phyloP scores from a whole-genome alignment of 2,113 vertebrate species.

The Hippolais icterina region DNA sequence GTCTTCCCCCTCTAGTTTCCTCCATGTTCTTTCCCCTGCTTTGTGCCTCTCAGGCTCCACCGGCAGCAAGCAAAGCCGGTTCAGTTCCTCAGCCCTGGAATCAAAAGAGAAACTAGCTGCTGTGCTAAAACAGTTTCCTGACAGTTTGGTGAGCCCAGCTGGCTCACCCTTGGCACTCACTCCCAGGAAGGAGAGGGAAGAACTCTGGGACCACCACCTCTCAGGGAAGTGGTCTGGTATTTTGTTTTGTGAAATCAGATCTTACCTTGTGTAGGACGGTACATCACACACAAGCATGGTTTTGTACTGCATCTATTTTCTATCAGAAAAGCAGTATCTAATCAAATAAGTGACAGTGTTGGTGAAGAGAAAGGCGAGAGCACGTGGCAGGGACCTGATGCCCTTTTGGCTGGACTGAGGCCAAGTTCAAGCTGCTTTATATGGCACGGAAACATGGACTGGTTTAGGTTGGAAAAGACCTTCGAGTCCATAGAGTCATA shows the following conservation, averaged over 20 bases:
- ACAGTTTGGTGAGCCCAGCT: not conserved
- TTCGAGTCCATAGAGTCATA: not conserved
- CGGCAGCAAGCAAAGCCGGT: not conserved
- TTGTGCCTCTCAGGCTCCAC: not conserved
- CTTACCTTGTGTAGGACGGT: not conserved
- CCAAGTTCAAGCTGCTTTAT: not conserved
- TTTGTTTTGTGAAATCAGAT: not conserved
- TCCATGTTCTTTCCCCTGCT: not conserved
- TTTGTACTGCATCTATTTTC: not conserved
- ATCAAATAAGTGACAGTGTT: not conserved
- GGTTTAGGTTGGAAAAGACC: not conserved
- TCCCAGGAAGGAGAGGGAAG: not conserved
- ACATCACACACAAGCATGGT: not conserved
- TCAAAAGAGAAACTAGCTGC: not conserved
- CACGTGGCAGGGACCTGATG: fast-evolving
- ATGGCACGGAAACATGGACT: not conserved
- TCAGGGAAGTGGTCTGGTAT: not conserved
- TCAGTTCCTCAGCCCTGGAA: not conserved
- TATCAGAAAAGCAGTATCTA: not conserved
- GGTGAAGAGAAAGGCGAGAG: not conserved
- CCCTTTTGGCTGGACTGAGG: not conserved
- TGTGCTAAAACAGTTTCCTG: not conserved
- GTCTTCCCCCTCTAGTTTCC: not conserved
- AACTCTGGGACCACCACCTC: not conserved
- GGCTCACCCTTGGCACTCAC: fast-evolving